Base-by-base conservation (phyloP, 2,888 invertebrate genomes). In the Oxycera nigricornis region DNA sequence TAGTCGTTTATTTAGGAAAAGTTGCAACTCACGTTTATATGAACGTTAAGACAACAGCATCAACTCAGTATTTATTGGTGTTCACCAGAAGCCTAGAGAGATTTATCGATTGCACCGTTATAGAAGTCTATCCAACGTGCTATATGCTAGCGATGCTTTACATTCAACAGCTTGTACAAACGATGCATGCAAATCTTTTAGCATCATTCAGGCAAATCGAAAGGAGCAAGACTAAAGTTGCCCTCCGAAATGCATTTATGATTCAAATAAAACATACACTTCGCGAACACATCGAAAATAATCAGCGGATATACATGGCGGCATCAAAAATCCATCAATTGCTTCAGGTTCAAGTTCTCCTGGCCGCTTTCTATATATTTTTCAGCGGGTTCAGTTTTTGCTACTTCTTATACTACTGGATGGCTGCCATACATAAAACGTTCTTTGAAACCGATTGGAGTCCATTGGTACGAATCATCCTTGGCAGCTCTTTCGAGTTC, bases 371-470 rank as follows among this genome's bases (percentile, higher is more conserved):
- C 2, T 68, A n/a, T 14, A 28, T 35, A 2, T 24, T 68, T 28
- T 26, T 68, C 4, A 50, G 28, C 22, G 17, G 20, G 22, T 70
- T 52, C 22, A 30, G 9, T 4, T 52, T 31, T 35, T 52, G 70
- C 31, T 70, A 70, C n/a, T 70, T n/a, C 20, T 4, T 52, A 1
- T 70, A 70, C 24, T 70, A 70, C 31, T 1, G 55, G n/a, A 14
- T 22, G 17, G 22, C 35, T 22, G 52, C 52, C 14, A 22, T 4
- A 14, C 17, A 65, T 7, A 30, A 35, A 6, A 3, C 52, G 2
- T 52, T 26, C 20, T 65, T 11, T 39, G 39, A 22, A 61, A 7
- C 11, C 3, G 20, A 61, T 61, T 61, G 30, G 61, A 17, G 20
- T 26, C 2, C 2, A 61, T n/a, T 31, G 4, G 7, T 17, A 9